Base-by-base conservation (phyloP, 2,888 invertebrate genomes). In the Euplagia quadripunctaria region DNA sequence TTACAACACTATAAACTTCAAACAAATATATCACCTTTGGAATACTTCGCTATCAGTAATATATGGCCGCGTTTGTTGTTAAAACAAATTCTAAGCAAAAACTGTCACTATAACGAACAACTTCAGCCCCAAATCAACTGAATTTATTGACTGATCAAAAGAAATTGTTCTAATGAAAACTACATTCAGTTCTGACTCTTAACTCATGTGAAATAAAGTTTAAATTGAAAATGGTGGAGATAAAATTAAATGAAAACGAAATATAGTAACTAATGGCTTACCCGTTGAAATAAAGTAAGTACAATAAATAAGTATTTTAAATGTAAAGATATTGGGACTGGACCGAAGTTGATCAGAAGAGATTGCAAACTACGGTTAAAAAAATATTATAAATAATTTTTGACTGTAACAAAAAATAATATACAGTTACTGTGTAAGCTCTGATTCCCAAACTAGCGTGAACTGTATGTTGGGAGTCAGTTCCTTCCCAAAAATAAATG, bases 141-240 rank as follows among this genome's bases (percentile, higher is more conserved):
- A 81, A 84, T 84, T 83, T 84, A 84, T 84, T 79, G 81, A 75
- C 79, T 82, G 84, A 84, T 84, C 85, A 84, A 83, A 84, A 82
- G 84, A 82, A 84, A 82, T 81, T 77, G 79, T 79, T 70, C 70
- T 67, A 76, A 16, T 74, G 61, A 58, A 73, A 17, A 51, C 16
- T 51, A 51, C 46, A 42, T 67, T 49, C 42, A 7, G 80, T 66
- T 74, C 70, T 61, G 8, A 69, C 75, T 78, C 71, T 68, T 78
- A 79, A 0, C 0, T 0, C 0, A 0, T 0, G 0, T 0, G 0
- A 0, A 0, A 67, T 77, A 81, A 16, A 69, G 80, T 70, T 66
- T 11, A 68, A 11, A 77, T 75, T 84, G 0, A n/a, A 16, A 55
- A 55, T 68, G 0, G 8, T 8, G 17, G 52, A n/a, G 12, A 0